A percentile compares a stretch with the other conserved stretches of the same genome.
phyloP scores from a whole-genome alignment of 1,140 invertebrate genomes.

The Drosophila jambulina region DNA sequence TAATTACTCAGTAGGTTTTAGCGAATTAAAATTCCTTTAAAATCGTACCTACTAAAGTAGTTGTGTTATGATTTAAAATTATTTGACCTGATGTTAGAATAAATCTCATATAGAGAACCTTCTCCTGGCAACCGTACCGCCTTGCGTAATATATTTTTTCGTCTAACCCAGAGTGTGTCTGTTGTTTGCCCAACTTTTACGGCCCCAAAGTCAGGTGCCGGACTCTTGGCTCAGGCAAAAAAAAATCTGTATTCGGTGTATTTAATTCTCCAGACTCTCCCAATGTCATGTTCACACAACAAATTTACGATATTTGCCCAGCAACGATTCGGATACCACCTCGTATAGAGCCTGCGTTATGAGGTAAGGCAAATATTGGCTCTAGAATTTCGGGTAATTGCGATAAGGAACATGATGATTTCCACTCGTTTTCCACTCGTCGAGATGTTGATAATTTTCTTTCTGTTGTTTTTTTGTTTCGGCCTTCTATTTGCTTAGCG shows the following conservation, averaged over 20 bases:
- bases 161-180: conserved; percentile 1
- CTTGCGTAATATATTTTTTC: conserved; percentile 13
- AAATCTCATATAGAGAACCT: no score
- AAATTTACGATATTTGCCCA: conserved; percentile 61
- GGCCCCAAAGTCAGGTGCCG: conserved; percentile 36
- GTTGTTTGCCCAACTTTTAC: conserved; percentile 27
- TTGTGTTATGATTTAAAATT: not conserved
- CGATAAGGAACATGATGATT: conserved; percentile 37
- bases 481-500: conserved; percentile 28
- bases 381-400: conserved; percentile 38
- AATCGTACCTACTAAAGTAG: not conserved
- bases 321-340: conserved; percentile 15
- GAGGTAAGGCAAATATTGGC: conserved; percentile 35
- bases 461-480: conserved; percentile 6
- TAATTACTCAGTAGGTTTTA: not conserved
- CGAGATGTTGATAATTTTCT: conserved; percentile 23
- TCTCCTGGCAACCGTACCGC: conserved; percentile 14
- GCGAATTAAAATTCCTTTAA: not conserved
- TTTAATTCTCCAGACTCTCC: conserved; percentile 17
- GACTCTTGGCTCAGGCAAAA: not conserved
- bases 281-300: conserved; percentile 25
- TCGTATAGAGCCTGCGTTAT: conserved; percentile 4
- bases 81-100: no score
- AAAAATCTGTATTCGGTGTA: conserved; percentile 4
- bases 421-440: conserved; percentile 13